Evolutionary conservation across 2,113 vertebrate genomes (phyloP).

Genomic region (Dendropsophus ebraccatus): DNA sequence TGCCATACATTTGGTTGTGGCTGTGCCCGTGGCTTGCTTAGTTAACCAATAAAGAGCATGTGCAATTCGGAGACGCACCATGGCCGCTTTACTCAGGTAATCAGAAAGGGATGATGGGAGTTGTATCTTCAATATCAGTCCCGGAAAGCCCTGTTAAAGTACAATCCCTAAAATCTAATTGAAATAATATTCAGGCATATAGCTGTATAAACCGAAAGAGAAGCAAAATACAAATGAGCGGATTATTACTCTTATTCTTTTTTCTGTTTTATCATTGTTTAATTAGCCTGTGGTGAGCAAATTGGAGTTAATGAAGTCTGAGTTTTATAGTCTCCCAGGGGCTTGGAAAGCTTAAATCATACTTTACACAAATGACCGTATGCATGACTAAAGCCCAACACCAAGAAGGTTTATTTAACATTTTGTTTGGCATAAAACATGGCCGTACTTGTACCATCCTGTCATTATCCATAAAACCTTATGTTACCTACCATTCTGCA

Average conservation of each 20-base stretch:
- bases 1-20: no score
- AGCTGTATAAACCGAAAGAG: conserved; percentile 1
- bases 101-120: background rate
- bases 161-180: background rate
- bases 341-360: conserved; percentile 33
- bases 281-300: conserved; percentile 43
- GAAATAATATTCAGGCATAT: background rate
- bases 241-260: conserved; percentile 10
- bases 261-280: conserved; percentile 27
- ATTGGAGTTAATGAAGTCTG: conserved; percentile 48
- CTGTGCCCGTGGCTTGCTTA: no score
- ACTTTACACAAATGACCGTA: conserved; percentile 41
- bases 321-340: conserved; percentile 41
- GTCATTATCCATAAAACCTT: background rate
- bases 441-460: background rate
- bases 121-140: background rate
- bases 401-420: conserved; percentile 12
- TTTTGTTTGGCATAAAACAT: background rate
- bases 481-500: background rate
- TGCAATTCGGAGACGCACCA: background rate
- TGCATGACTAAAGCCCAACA: conserved; percentile 12
- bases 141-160: background rate
- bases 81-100: background rate
- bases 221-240: background rate
- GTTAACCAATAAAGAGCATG: no score